Conservation (phyloP, 2,797 vertebrate genomes). For the Myotis vivesi region DNA sequence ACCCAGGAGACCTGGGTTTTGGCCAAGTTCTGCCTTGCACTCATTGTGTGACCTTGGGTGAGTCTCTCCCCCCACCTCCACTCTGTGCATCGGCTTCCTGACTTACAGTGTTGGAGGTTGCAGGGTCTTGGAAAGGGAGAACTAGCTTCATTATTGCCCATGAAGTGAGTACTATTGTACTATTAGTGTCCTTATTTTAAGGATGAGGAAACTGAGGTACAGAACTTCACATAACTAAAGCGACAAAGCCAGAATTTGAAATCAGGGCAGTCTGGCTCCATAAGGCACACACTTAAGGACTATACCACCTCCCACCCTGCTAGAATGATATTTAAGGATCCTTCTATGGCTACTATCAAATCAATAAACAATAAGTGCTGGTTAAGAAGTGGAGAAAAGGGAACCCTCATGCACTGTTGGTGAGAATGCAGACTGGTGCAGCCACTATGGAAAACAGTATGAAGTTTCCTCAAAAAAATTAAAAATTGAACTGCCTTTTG, state of each 20-base stretch:
- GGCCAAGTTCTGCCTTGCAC: background rate
- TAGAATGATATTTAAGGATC: background rate
- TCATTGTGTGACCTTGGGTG: background rate
- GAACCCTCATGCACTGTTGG: background rate
- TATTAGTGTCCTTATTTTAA: conserved; percentile 28
- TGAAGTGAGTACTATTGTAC: background rate
- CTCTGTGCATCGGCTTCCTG: background rate
- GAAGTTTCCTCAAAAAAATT: background rate
- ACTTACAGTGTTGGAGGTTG: background rate
- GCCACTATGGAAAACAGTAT: background rate
- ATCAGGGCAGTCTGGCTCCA: background rate
- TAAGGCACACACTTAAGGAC: background rate
- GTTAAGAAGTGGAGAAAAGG: background rate
- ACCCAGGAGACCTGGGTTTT: background rate
- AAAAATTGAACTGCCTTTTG: background rate
- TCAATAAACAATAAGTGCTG: background rate
- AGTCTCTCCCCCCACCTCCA: background rate
- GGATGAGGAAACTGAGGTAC: background rate
- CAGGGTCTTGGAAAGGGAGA: background rate
- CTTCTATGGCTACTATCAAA: background rate
- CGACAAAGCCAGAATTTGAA: background rate
- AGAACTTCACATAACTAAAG: background rate
- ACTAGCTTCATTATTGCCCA: background rate
- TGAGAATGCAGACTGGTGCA: background rate
- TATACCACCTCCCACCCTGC: background rate